Evolutionary conservation across 2,888 invertebrate species (phyloP), one percentile per base, ranked within the genome.

Genomic region (Nematopogon swammerdamellus): DNA sequence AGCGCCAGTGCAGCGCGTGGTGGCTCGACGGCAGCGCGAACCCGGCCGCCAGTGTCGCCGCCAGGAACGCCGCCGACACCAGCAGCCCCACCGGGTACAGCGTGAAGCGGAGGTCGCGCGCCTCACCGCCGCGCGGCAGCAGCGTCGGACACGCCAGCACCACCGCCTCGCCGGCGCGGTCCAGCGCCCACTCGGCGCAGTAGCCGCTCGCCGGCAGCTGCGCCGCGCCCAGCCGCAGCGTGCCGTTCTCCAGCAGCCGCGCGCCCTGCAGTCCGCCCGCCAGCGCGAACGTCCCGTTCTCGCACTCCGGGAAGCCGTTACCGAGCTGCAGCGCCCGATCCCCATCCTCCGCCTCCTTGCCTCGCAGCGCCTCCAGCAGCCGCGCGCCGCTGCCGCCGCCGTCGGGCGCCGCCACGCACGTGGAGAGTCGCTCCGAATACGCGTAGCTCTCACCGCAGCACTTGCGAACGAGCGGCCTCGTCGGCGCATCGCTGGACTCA

Each of bases 1-100:
- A 92, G 61, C 91, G 84, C 90, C 92, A 92, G 72, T 93, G 93
- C 59, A 93, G 81, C 55, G 91, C 90, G 76, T 92, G 92, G 74
- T 90, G 89, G 59, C 90, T 89, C 56, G 89, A 87, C 49, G 92
- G 91, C 66, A 92, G 81, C 58, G 92, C 80, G 61, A 87, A 89
- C 17, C 91, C 89, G 11, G 91, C 88, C 45, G 86, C 88, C 61
- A 93, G 72, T 49, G 92, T 93, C 17, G 91, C 89, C 43, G 88
- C 86, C 67, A 93, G 77, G 77, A 93, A 93, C 54, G 89, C 83
- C 2, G 88, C 90, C 59, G 92, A 91, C 59, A 93, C 83, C 51
- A 91, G 85, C 64, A 92, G 80, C 52, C 89, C 89, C 51, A 87
- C 84, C 52, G 91, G 89, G 65, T 91, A 91, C 56, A 92, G 71